These are phyloP conservation scores for Microchrysa polita DNA, from an alignment of 2,888 invertebrate genomes.

Conservation along the genomic window DNA sequence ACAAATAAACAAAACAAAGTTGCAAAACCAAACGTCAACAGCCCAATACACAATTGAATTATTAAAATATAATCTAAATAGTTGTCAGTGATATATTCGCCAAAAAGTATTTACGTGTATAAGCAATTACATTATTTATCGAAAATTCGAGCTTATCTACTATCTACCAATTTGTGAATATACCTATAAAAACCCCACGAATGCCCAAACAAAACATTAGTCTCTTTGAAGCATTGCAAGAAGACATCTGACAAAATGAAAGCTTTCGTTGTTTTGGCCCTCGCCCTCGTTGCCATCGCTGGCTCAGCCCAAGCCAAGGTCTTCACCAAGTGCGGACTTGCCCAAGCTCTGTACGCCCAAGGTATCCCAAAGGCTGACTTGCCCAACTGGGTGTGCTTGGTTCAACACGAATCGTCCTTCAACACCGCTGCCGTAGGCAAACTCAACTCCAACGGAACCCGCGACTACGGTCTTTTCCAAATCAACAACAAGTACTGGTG, in stretches of 20 bases:
- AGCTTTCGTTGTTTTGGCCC: conserved; percentile 19
- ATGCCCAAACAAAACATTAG: too few relatives aligned
- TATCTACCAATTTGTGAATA: too few relatives aligned
- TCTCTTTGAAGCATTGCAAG: conserved; percentile 28
- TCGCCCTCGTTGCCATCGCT: background rate
- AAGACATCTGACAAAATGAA: conserved; percentile 6
- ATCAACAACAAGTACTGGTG: conserved; percentile 42
- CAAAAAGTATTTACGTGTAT: too few relatives aligned
- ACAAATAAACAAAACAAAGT: too few relatives aligned
- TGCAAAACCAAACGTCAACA: too few relatives aligned
- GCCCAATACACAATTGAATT: too few relatives aligned
- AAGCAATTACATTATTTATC: too few relatives aligned
- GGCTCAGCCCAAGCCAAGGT: background rate
- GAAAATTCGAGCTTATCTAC: too few relatives aligned
- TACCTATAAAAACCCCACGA: too few relatives aligned
- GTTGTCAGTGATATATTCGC: too few relatives aligned
- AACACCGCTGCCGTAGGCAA: conserved; percentile 29
- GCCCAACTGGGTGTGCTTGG: conserved; percentile 29
- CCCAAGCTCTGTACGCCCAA: conserved; percentile 9
- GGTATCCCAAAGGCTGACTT: conserved; percentile 35
- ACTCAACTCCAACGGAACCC: conserved; percentile 33
- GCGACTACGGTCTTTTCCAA: conserved; percentile 41
- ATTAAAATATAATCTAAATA: too few relatives aligned
- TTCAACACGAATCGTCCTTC: conserved; percentile 34
- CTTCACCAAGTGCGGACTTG: conserved; percentile 14